Evolutionary conservation across 2,888 invertebrate species (phyloP).

Genomic region (Mesorhabditis spiculigera): DNA sequence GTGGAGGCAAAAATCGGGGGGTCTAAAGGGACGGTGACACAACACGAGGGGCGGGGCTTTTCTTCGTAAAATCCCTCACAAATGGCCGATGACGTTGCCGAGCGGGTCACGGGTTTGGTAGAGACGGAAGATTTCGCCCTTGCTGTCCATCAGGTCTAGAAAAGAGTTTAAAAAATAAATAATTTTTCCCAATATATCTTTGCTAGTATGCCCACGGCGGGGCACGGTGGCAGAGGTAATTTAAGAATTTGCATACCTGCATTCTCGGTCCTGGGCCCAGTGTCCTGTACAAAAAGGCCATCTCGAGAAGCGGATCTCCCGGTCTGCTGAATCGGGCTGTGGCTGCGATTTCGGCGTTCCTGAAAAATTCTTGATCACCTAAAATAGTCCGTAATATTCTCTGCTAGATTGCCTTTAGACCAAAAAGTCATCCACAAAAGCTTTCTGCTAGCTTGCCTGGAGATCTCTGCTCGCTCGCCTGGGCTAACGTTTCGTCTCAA

Average conservation of each 20-base stretch:
- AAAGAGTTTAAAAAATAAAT: no score
- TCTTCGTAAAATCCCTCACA: conserved; percentile 15
- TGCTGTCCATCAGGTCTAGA: not conserved
- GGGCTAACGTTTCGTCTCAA: no score
- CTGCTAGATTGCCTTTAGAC: no score
- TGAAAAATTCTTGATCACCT: not conserved
- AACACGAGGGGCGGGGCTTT: no score
- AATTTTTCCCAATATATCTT: not conserved
- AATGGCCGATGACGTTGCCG: conserved; percentile 32
- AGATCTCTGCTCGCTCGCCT: no score
- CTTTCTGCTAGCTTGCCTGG: no score
- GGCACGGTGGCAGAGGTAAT: not conserved
- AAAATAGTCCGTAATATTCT: no score
- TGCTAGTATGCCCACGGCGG: not conserved
- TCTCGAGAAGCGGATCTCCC: not conserved
- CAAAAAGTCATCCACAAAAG: no score
- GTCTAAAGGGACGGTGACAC: no score
- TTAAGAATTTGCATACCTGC: not conserved
- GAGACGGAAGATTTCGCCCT: conserved; percentile 26
- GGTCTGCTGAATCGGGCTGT: not conserved
- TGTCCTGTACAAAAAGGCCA: not conserved
- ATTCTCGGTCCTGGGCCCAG: no score
- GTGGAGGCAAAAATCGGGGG: no score
- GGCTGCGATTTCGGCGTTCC: conserved; percentile 5
- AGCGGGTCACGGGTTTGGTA: conserved; percentile 35